Conservation (phyloP, 2,888 invertebrate genomes). For the Linnaemya tessellans region DNA sequence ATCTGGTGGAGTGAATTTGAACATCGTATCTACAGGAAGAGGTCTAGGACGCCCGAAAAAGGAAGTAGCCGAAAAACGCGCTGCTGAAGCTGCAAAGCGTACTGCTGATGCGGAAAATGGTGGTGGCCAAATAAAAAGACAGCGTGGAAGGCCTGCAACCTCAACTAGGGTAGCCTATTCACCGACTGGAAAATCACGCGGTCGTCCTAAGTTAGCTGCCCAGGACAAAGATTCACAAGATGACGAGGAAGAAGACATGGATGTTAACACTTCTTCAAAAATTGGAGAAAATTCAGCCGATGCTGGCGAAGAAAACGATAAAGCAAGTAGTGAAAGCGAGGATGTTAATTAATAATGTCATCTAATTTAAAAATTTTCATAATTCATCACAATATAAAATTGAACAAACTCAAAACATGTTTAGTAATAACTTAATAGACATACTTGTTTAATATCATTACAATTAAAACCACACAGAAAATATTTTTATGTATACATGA, state of each 20-base stretch:
- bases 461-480: neutral
- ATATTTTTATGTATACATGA: neutral
- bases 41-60: constrained; percentile 79
- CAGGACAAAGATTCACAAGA: constrained; percentile 57
- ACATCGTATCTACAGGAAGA: constrained; percentile 77
- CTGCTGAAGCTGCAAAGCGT: constrained; percentile 26
- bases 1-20: constrained; percentile 77
- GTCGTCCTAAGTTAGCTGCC: constrained; percentile 75
- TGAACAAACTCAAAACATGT: neutral
- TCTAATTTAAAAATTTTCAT: constrained; percentile 2
- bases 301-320: constrained; percentile 45
- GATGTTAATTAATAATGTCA: constrained; percentile 22
- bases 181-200: constrained; percentile 78
- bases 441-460: neutral
- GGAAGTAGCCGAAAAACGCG: constrained; percentile 29
- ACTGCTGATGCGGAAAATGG: constrained; percentile 54
- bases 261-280: neutral
- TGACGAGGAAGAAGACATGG: constrained; percentile 44
- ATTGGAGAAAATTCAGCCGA: constrained; percentile 57
- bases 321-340: constrained; percentile 42
- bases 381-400: constrained; percentile 12
- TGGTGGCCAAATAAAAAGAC: constrained; percentile 55
- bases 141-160: constrained; percentile 75
- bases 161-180: constrained; percentile 37
- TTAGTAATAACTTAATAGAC: neutral